A percentile compares a stretch with the other conserved stretches of the same genome.
These are phyloP conservation scores for Coreius guichenoti DNA, from an alignment of 2,797 vertebrate species.

Conservation along the genomic window DNA sequence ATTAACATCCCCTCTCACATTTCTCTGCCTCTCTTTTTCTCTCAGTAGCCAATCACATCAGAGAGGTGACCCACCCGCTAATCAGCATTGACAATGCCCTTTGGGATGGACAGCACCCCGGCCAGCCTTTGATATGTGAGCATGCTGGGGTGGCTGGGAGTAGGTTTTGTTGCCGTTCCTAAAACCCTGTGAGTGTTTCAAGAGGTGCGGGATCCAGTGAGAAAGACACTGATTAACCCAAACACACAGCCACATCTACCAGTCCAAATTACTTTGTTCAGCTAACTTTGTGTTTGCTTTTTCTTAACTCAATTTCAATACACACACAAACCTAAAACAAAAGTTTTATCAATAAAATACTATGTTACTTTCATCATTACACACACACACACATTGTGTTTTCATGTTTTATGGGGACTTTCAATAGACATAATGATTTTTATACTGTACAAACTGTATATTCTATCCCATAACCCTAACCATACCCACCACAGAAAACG, in stretches of 20 bases:
- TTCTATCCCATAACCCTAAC: too few relatives aligned
- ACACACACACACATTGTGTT: background rate
- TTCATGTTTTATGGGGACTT: too few relatives aligned
- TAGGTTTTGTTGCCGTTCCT: slow-evolving; percentile 30
- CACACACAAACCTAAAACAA: background rate
- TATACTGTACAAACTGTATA: too few relatives aligned
- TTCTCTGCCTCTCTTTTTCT: slow-evolving; percentile 78
- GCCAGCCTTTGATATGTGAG: slow-evolving; percentile 71
- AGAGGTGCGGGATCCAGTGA: slow-evolving; percentile 23
- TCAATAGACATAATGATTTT: too few relatives aligned
- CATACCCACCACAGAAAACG: too few relatives aligned
- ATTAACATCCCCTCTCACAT: slow-evolving; percentile 90
- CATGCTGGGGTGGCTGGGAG: slow-evolving; percentile 23
- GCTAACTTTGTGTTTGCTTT: background rate
- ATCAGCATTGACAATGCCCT: slow-evolving; percentile 77
- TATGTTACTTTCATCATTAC: background rate
- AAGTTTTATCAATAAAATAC: background rate
- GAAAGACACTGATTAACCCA: slow-evolving; percentile 9
- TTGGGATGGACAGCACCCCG: slow-evolving; percentile 73
- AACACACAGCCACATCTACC: background rate
- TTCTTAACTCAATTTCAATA: too few relatives aligned
- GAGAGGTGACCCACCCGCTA: slow-evolving; percentile 79
- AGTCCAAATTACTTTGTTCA: background rate
- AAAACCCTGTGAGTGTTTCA: slow-evolving; percentile 41
- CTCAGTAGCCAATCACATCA: slow-evolving; percentile 78